Evolutionary conservation across 92 coral and sea anemone genomes (phyloP), one percentile per base, ranked within the genome.

Genomic region (Desmophyllum pertusum): DNA sequence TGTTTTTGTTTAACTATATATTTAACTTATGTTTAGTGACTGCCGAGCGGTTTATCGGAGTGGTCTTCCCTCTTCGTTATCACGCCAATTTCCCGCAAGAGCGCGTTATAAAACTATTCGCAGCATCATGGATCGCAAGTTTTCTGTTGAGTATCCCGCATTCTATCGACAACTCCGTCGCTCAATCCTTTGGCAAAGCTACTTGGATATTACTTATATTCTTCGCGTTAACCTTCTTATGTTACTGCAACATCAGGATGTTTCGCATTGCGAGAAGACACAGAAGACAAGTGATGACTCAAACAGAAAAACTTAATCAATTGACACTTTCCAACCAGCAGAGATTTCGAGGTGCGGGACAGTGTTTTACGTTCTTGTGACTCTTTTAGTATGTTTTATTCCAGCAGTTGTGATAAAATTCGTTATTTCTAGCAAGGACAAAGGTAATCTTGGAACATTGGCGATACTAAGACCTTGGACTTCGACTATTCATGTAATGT

Each of bases 21-120:
- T 68, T 68, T 36, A 38, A 37, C 48, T 31, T 68, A 29, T 68
- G 73, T 38, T 35, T 37, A 30, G 73, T 68, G 73, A 68, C 73
- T 38, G 73, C 73, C 31, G 73, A 68, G 29, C n/a, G 73, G 43
- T 68, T 31, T 23, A 68, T 68, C 27, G 73, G 73, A 17, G 73
- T 68, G 14, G 73, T 68, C 27, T 38, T 68, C 13, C 9, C 45
- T 68, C 73, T 68, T 68, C 73, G 73, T 19, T 68, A 68, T 37
- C 73, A 68, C 23, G 23, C 46, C 3, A 39, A 37, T 38, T 10
- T 68, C 11, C 3, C 48, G 10, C 37, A 68, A 68, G 13, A 18
- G 27, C 73, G 73, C 14, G 45, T 68, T 19, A 27, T 68, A 23
- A 68, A 68, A 27, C 25, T 68, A 1, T 68, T 68, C n/a, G 41